Evolutionary conservation across 2,797 vertebrate genomes (phyloP), one percentile per base, ranked within the genome.

Genomic region (Acrossocheilus fasciatus): DNA sequence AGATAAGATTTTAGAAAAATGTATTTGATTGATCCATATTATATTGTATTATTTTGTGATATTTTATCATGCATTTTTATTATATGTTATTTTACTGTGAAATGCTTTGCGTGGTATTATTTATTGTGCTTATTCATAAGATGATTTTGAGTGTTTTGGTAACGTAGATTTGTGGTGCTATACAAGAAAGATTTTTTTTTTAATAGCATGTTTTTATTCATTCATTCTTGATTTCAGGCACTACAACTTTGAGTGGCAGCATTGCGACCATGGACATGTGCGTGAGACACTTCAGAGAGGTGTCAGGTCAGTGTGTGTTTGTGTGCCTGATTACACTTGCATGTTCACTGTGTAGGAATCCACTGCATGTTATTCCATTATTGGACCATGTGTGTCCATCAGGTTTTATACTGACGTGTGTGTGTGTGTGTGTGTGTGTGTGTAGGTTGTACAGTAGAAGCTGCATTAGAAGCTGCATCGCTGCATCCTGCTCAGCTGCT

Each of bases 181-280:
- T 59, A n/a, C 23, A 59, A 59, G 20, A 23, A 10, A 23, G 26
- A 26, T 26, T 26, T 26, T 26, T 26, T 26, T 26, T 26, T 26
- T 26, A 26, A 26, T 36, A 47, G 39, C 15, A 39, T 18, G 30
- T 57, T 78, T 45, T 23, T 26, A 83, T 50, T 10, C 10, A 2
- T 75, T 12, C 20, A 1, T 90, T 68, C 57, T 45, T 87, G 75
- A 11, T 43, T 86, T 62, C 90, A 99, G 98, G 98, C 47, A 99
- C 98, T 0, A 96, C 93, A 88, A 99, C 96, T 0, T 92, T 99
- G 83, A 92, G 97, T 0, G 98, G 98, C 82, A 99, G 98, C 10
- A 97, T 99, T n/a, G 96, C 98, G 0, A 97, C 97, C 0, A 97
- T 99, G 98, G 97, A 98, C 52, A 96, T 96, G 3, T 99, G 98